phyloP scores from a whole-genome alignment of 2,113 vertebrate genomes.

The Xenopus tropicalis region DNA sequence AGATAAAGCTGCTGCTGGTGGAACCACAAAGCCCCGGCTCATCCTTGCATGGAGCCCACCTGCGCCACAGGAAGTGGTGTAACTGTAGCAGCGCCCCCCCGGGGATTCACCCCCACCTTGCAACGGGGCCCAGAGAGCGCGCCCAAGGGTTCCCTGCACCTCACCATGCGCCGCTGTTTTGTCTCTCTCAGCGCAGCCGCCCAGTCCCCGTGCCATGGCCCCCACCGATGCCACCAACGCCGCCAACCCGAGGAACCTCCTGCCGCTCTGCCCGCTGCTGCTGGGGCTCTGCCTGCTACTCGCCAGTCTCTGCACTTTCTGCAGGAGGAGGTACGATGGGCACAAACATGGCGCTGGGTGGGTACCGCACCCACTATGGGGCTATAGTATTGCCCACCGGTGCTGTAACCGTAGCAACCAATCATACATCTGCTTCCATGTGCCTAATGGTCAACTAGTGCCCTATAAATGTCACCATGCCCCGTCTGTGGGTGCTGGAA shows the following conservation, averaged over 20 bases:
- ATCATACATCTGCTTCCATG: no score
- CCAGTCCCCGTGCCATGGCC: constrained; percentile 6
- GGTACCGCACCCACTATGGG: not conserved
- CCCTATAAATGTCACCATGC: no score
- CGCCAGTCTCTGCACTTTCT: constrained; percentile 21
- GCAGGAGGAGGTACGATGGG: constrained; percentile 20
- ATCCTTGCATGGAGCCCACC: constrained; percentile 5
- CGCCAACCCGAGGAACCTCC: not conserved
- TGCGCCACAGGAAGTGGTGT: constrained; percentile 31
- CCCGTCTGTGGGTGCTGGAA: no score
- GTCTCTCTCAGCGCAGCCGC: not conserved
- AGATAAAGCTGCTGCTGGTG: no score
- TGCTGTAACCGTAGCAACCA: no score
- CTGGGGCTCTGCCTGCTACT: constrained; percentile 12
- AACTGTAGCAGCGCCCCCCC: constrained; percentile 3
- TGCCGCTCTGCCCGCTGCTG: constrained; percentile 6
- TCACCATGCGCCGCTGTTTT: not conserved
- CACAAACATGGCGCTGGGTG: not conserved
- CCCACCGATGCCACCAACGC: not conserved
- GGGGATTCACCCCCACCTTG: not conserved
- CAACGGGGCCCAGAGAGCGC: not conserved
- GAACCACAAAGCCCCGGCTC: no score
- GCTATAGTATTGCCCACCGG: no score
- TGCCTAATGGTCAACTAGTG: no score
- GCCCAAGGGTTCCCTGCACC: not conserved